Evolutionary conservation across 2,113 vertebrate genomes (phyloP), one percentile per base, ranked within the genome.

Genomic region (Phoenicopterus ruber): DNA sequence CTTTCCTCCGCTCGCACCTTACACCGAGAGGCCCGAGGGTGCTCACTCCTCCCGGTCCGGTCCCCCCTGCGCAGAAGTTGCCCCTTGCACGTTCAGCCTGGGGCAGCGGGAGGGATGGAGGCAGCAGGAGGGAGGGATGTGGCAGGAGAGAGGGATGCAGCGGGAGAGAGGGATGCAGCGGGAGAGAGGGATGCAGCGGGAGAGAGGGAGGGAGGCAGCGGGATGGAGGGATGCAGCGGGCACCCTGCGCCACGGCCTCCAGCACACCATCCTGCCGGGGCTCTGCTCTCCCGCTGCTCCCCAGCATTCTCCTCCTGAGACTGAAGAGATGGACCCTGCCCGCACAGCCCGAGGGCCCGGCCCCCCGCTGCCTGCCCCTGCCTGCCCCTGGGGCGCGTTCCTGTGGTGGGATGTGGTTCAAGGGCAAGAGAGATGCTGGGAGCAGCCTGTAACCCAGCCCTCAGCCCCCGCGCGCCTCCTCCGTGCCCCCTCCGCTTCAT

Each of bases 31-130:
- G 80, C n/a, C 13, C 0, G 0, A 31, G 46, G 24, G 4, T 11
- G 2, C 7, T 38, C 1, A 0, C 16, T 44, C 0, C 17, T 10
- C n/a, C 1, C 0, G 10, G 21, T 2, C 46, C 8, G 9, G 20
- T 34, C 20, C 34, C 2, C 3, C 36, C 14, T 32, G 46, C 36
- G 31, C 80, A 8, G 49, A 17, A 66, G 7, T 16, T 32, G 13
- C 3, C 26, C 24, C 19, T 7, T 1, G 0, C 2, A 65, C 44
- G 49, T n/a, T 86, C 52, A 83, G 61, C 77, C 52, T 1, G 66
- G 54, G 61, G 52, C 58, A 54, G 61, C 0, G 1, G 46, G 20
- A 63, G 44, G 55, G 44, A 58, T 11, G 86, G 8, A 34, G 52
- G 86, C 11, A 34, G 52, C 6, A 11, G 34, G n/a, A 24, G 17